Evolutionary conservation across 2,797 vertebrate genomes (phyloP).

Genomic region (Catostomus latipinnis): DNA sequence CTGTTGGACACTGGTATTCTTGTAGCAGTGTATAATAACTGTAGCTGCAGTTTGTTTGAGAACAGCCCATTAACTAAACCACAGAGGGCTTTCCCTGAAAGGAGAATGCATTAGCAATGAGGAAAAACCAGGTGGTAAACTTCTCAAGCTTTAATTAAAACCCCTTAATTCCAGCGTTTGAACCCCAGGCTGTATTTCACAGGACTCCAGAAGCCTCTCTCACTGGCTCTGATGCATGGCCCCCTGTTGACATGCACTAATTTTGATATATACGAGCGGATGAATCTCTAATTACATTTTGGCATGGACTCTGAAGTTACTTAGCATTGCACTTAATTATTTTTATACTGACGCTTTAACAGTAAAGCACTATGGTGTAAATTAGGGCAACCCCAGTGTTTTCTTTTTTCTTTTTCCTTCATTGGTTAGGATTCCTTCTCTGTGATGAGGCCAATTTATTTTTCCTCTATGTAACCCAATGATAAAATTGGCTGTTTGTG

Average conservation of each 20-base stretch:
- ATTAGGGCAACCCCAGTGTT: conserved; percentile 73
- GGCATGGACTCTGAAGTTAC: conserved; percentile 84
- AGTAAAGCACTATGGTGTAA: conserved; percentile 75
- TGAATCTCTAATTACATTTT: conserved; percentile 96
- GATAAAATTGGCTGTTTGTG: conserved; percentile 5
- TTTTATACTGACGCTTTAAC: conserved; percentile 77
- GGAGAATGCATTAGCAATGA: conserved; percentile 58
- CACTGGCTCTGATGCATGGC: conserved; percentile 84
- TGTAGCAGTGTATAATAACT: conserved; percentile 5
- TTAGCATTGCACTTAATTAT: conserved; percentile 86
- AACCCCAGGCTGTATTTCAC: conserved; percentile 78
- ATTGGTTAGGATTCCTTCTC: conserved; percentile 63
- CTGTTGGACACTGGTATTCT: background rate
- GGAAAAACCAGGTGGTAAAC: conserved; percentile 77
- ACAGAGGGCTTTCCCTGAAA: conserved; percentile 45
- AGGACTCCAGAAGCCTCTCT: conserved; percentile 74
- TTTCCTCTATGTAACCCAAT: conserved; percentile 29
- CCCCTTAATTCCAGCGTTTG: conserved; percentile 74
- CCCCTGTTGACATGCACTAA: conserved; percentile 90
- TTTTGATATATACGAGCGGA: conserved; percentile 89
- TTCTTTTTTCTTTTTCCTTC: conserved; percentile 53
- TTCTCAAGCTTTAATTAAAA: conserved; percentile 79
- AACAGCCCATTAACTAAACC: conserved; percentile 52
- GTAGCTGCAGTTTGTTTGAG: conserved; percentile 52
- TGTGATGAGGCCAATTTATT: background rate